Percentiles rank a stretch among this genome's conserved stretches.
These are phyloP conservation scores for Tricholauxania praeusta DNA, from an alignment of 2,888 invertebrate species.

Conservation along the genomic window DNA sequence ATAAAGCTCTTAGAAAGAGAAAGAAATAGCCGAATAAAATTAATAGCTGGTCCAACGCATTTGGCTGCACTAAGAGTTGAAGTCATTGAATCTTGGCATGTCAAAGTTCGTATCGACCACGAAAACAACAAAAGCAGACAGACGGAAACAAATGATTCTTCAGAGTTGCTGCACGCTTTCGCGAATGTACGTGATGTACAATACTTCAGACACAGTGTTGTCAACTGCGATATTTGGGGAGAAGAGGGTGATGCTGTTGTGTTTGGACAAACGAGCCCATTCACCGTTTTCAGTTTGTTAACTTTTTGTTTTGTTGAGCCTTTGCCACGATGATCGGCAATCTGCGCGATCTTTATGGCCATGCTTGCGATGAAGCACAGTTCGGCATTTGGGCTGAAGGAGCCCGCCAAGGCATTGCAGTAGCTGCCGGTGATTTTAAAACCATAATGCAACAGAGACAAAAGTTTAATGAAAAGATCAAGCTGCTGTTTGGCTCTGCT, in stretches of 20 bases:
- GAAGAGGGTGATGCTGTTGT: too few species aligned
- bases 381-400: not conserved
- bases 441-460: constrained; percentile 24
- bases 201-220: too few species aligned
- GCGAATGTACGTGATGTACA: too few species aligned
- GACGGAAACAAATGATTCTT: too few species aligned
- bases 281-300: too few species aligned
- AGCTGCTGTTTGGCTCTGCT: not conserved
- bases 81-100: not conserved
- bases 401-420: constrained; percentile 1
- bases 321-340: too few species aligned
- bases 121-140: not conserved
- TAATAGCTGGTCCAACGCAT: not conserved
- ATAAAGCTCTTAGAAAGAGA: constrained; percentile 15
- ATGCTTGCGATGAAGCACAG: too few species aligned
- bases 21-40: constrained; percentile 27
- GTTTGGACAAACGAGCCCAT: too few species aligned
- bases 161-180: too few species aligned
- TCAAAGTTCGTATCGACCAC: not conserved
- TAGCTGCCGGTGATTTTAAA: constrained; percentile 30
- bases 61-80: not conserved
- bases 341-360: too few species aligned
- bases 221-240: too few species aligned
- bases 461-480: constrained; percentile 25
- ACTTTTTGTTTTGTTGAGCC: too few species aligned